phyloP scores from a whole-genome alignment of 1,140 invertebrate genomes.

The Neoseiulus cucumeris region DNA sequence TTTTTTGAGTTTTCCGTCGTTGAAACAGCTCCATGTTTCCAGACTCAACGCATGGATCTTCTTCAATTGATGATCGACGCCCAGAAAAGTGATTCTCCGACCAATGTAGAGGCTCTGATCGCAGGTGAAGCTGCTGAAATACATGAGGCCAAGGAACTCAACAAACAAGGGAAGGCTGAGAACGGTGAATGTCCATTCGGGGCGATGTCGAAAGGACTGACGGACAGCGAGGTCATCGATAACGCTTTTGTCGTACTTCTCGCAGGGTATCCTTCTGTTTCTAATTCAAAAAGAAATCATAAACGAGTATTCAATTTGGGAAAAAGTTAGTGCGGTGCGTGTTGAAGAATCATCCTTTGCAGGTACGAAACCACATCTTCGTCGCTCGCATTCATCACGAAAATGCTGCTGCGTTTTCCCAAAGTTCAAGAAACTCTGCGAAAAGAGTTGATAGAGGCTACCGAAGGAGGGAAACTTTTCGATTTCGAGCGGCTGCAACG shows the following conservation, averaged over 20 bases:
- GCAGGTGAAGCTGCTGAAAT: not conserved
- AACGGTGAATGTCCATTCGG: not conserved
- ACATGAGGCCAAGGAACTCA: not conserved
- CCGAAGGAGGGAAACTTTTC: not conserved
- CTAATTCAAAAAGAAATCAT: no score
- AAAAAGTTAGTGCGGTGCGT: no score
- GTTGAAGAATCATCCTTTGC: no score
- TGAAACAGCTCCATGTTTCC: no score
- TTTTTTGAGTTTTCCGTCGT: not conserved
- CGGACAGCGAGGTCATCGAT: constrained; percentile 25
- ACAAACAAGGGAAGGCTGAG: not conserved
- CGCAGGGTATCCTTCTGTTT: constrained; percentile 22
- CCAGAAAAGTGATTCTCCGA: not conserved
- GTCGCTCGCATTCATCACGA: not conserved
- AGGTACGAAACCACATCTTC: not conserved
- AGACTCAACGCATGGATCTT: not conserved
- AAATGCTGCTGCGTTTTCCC: not conserved
- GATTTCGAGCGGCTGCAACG: not conserved
- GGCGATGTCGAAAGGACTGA: not conserved
- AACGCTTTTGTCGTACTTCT: constrained; percentile 30
- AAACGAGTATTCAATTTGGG: no score
- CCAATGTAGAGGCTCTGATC: not conserved
- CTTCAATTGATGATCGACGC: not conserved
- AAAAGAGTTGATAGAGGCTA: not conserved
- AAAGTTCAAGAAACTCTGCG: not conserved